Evolutionary conservation across 1,140 invertebrate species (phyloP).

Genomic region (Saccostrea glomerata): DNA sequence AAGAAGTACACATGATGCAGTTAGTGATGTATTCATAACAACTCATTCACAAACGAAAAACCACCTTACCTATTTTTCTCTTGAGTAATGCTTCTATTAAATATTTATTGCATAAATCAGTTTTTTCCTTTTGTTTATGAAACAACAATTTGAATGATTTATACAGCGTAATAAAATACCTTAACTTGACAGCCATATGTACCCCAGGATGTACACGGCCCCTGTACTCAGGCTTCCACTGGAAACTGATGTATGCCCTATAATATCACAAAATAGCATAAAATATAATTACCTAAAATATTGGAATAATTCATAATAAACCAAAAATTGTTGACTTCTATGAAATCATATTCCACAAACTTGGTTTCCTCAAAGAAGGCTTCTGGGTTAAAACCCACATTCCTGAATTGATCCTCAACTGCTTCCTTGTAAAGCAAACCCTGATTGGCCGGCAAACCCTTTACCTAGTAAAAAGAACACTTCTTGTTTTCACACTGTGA

Average conservation of each 20-base stretch:
- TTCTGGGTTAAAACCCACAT: constrained; percentile 71
- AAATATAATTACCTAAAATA: neutral
- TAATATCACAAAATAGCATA: constrained; percentile 37
- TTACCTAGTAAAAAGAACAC: constrained; percentile 64
- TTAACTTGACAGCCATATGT: constrained; percentile 88
- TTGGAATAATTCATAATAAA: neutral
- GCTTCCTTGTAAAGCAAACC: constrained; percentile 84
- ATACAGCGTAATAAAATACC: constrained; percentile 75
- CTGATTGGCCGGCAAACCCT: constrained; percentile 85
- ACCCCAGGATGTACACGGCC: constrained; percentile 83
- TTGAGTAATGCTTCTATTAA: too few species aligned
- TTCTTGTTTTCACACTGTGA: neutral
- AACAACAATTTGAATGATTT: too few species aligned
- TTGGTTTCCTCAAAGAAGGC: constrained; percentile 78
- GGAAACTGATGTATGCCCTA: constrained; percentile 83
- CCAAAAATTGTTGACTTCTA: neutral
- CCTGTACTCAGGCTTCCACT: constrained; percentile 63
- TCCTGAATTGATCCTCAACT: constrained; percentile 76
- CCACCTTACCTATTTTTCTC: too few species aligned
- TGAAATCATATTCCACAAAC: constrained; percentile 64
- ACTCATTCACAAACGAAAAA: too few species aligned
- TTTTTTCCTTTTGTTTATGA: too few species aligned
- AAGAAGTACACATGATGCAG: too few species aligned
- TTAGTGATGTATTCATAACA: too few species aligned
- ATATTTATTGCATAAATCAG: too few species aligned